Base-by-base conservation (phyloP, 2,113 vertebrate species). In the Rattus norvegicus region DNA sequence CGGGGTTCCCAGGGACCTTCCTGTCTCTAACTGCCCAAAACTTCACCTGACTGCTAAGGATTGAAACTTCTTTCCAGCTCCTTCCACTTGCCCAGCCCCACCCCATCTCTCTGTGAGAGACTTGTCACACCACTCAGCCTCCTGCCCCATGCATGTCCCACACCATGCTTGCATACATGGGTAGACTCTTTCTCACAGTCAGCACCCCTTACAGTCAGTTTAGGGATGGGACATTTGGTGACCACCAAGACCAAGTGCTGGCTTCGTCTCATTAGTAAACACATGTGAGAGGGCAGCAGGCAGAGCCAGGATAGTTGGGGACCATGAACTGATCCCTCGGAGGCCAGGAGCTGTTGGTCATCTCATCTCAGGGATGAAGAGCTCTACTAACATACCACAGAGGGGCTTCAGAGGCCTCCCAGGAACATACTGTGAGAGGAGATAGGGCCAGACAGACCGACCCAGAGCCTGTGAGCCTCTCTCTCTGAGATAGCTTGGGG, bases 131-230 rank as follows among this genome's bases (percentile, higher is more conserved):
- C 2, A 1, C 54, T 30, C 0, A 0, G 72, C 24, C 43, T 65
- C 63, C 81, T 2, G 33, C 47, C 33, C 19, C 30, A 22, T 10
- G 5, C 1, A 14, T 26, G 20, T 24, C 36, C 36, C 24, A 76
- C 0, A 12, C 1, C 0, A 2, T 54, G 47, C 19, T 20, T 8
- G n/a, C 16, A 6, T 14, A 10, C 4, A 1, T 75, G 26, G 28
- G 22, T 47, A 3, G 8, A 2, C 1, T 33, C 61, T 39, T 69
- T 47, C 59, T 54, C 0, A 2, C 3, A 0, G 76, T 84, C 63
- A 8, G 84, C 33, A 28, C 65, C 83, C 77, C 47, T 5, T 69
- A 14, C 0, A 7, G 28, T 33, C 22, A 93, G 87, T 83, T 76
- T 43, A 4, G 49, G 73, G n/a, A 36, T 7, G 22, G 69, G 47